Evolutionary conservation across 2,888 invertebrate genomes (phyloP), one percentile per base, ranked within the genome.

Genomic region (Ornithoptera alexandrae): DNA sequence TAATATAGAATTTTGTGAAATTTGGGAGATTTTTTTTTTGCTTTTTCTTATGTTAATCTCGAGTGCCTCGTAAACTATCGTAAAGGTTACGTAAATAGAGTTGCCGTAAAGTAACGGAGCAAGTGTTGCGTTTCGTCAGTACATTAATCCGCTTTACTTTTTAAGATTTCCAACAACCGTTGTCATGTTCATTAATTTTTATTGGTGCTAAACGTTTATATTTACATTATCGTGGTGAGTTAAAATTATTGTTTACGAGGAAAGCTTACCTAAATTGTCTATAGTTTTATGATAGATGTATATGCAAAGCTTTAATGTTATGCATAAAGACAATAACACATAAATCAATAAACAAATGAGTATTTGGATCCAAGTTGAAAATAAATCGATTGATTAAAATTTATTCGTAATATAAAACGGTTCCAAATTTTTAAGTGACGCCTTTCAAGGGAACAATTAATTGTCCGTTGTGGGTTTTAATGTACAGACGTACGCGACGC

Each of bases 381-480:
- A 64, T 68, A 60, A 66, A 59, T 53, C 59, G 58, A 66, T 46
- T 50, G 30, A 69, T 63, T 62, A 46, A 62, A 66, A 42, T 66
- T n/a, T 24, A 59, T 22, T 36, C 10, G 53, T 59, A 12, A 53
- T 67, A n/a, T n/a, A 59, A 39, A 39, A 59, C 30, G 18, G 53
- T 67, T 39, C 59, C 59, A 66, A 67, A 70, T 67, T 62, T 70
- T 63, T 59, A 63, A 59, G 22, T 17, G 66, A 53, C 62, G 62
- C 39, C 22, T 63, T 59, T 60, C 59, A 36, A 59, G 63, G 66
- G 58, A 69, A 70, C 62, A 63, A 66, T 67, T 70, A 63, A 67
- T 67, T 59, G 59, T 67, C 58, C 24, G 50, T 59, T 67, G 59
- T 42, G 62, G 62, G 58, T 58, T 60, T n/a, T 12, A 22, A n/a